Percentiles rank a stretch among this genome's conserved stretches.
Evolutionary conservation across 2,888 invertebrate species (phyloP).

Genomic region (Sympetrum striolatum): DNA sequence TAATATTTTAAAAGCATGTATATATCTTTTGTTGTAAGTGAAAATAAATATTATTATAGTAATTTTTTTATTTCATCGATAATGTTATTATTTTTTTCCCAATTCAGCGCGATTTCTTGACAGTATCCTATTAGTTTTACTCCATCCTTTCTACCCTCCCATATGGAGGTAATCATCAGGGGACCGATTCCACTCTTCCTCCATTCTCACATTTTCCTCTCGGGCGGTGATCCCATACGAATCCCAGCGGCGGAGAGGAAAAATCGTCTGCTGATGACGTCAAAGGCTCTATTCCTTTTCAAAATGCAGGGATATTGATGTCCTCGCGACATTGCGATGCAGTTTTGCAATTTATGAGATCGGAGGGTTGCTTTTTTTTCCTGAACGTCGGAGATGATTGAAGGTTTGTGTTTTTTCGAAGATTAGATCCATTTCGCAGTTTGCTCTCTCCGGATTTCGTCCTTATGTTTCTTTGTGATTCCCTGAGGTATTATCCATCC

Average conservation of each 20-base stretch:
- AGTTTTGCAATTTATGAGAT: neutral
- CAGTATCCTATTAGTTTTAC: no score
- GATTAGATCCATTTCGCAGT: neutral
- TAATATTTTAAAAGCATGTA: no score
- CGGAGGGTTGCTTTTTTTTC: neutral
- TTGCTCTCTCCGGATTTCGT: neutral
- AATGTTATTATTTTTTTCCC: no score
- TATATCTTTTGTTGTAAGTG: no score
- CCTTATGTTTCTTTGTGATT: no score
- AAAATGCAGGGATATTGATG: neutral
- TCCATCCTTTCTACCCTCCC: neutral
- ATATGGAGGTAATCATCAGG: no score
- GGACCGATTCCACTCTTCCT: neutral
- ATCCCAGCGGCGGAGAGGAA: neutral
- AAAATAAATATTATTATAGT: no score
- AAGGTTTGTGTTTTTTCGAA: neutral
- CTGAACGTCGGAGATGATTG: neutral
- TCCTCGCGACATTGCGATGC: neutral
- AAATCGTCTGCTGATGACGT: neutral
- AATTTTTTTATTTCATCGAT: no score
- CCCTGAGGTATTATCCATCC: no score
- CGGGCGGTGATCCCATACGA: neutral
- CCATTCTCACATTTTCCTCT: neutral
- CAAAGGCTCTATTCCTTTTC: neutral
- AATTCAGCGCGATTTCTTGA: no score